Conservation (phyloP, 2,113 vertebrate genomes). For the Genyomyrus donnyi region DNA sequence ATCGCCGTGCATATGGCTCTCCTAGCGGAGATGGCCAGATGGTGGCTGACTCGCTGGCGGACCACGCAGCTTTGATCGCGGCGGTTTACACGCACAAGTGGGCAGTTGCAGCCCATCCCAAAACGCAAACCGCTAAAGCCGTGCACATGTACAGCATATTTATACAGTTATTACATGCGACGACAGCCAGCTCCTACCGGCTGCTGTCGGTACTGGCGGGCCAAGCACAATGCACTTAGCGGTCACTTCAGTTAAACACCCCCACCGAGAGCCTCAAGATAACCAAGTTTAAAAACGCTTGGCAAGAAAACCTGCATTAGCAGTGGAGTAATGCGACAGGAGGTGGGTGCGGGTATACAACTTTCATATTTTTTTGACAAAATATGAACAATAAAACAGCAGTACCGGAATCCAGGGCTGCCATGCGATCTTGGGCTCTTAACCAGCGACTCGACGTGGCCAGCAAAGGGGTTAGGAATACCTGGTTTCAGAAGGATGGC, state of each 20-base stretch:
- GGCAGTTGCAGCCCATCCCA: not conserved
- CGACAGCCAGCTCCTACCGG: not conserved
- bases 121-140: not conserved
- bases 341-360: not conserved
- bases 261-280: not conserved
- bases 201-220: not conserved
- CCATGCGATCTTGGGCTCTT: not conserved
- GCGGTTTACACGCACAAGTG: not conserved
- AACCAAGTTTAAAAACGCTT: not conserved
- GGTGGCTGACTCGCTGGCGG: not conserved
- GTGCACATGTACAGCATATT: not conserved
- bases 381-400: not conserved
- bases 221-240: not conserved
- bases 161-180: not conserved
- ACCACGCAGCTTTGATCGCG: not conserved
- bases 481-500: slow-evolving; percentile 5
- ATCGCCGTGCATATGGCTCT: not conserved
- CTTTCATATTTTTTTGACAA: not conserved
- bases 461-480: not conserved
- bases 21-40: not conserved
- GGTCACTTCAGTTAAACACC: not conserved
- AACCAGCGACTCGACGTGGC: not conserved
- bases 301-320: not conserved
- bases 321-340: not conserved
- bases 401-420: not conserved